Conservation (phyloP, 2,888 invertebrate genomes). For the Nomada fucata region DNA sequence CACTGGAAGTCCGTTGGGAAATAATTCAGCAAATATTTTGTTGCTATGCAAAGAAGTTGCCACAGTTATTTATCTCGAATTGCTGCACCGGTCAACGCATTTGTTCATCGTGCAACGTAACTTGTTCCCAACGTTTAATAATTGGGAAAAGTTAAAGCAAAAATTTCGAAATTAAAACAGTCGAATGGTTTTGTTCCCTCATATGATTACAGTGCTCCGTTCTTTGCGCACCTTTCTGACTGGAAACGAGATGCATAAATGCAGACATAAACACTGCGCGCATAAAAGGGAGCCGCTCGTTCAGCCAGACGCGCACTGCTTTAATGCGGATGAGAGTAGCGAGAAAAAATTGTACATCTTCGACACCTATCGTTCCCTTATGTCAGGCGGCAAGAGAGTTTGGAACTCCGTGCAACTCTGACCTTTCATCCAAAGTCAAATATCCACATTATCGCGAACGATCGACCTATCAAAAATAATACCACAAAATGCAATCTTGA, state of each 20-base stretch:
- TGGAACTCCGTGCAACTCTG: conserved; percentile 20
- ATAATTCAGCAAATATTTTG: conserved; percentile 3
- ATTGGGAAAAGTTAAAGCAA: background rate
- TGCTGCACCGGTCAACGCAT: too few species aligned
- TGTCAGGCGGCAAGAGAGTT: conserved; percentile 24
- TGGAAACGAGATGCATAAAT: background rate
- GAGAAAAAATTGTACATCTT: conserved; percentile 76
- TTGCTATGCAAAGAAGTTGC: background rate
- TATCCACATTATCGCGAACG: conserved; percentile 44
- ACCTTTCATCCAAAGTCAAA: conserved; percentile 35
- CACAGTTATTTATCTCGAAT: background rate
- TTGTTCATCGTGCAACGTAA: too few species aligned
- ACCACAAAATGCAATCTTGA: background rate
- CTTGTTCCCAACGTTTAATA: too few species aligned
- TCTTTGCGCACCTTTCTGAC: background rate
- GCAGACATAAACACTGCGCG: conserved; percentile 51
- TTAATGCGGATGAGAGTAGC: conserved; percentile 57
- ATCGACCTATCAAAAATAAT: background rate
- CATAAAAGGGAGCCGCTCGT: conserved; percentile 42
- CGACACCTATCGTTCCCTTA: conserved; percentile 67
- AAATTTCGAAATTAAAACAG: background rate
- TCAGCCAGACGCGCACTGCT: conserved; percentile 39
- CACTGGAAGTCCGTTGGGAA: background rate
- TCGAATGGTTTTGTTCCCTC: background rate
- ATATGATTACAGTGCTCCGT: background rate